Base-by-base conservation (phyloP, 2,113 vertebrate species). In the Reinhardtius hippoglossoides region DNA sequence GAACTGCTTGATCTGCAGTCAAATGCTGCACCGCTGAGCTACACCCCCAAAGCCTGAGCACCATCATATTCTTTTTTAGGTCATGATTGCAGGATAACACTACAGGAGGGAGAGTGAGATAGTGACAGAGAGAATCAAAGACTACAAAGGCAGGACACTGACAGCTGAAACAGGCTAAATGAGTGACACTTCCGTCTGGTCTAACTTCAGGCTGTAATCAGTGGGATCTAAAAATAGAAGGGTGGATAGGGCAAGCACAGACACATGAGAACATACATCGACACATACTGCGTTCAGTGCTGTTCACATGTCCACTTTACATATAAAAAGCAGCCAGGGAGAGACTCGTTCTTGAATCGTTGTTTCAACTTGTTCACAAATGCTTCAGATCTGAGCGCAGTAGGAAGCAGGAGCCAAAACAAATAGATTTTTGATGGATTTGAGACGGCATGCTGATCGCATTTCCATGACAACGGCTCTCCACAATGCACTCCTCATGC, bases 21-120 rank as follows among this genome's bases (percentile, higher is more conserved):
- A 96, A 96, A 96, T 96, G 96, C 95, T 96, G 95, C 96, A 94
- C 95, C 93, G 95, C 95, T 95, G 95, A 96, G 94, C 95, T 95
- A 96, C 95, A 95, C 95, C 95, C 95, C 95, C 95, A 12, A 1
- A n/a, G 48, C 48, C 12, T 31, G 12, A 15, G 5, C 23, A 55
- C 3, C 35, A 9, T 37, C 35, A 9, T 1, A 46, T 46, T 46
- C 44, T 46, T 16, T 46, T 13, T 15, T 16, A 20, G 15, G 48
- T 16, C 50, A n/a, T n/a, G 50, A 50, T 46, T 16, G 14, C 44
- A 46, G 44, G 44, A 46, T 46, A 46, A 44, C 42, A 15, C 42
- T 4, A 18, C 18, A 13, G 16, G 48, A 50, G n/a, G 14, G n/a
- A 27, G 40, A 67, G 91, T 87, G 90, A 90, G 90, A 13, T 2